A percentile compares a stretch with the other conserved stretches of the same genome.
These are phyloP conservation scores for Diceros bicornis DNA, from an alignment of 2,797 vertebrate species.

Conservation along the genomic window DNA sequence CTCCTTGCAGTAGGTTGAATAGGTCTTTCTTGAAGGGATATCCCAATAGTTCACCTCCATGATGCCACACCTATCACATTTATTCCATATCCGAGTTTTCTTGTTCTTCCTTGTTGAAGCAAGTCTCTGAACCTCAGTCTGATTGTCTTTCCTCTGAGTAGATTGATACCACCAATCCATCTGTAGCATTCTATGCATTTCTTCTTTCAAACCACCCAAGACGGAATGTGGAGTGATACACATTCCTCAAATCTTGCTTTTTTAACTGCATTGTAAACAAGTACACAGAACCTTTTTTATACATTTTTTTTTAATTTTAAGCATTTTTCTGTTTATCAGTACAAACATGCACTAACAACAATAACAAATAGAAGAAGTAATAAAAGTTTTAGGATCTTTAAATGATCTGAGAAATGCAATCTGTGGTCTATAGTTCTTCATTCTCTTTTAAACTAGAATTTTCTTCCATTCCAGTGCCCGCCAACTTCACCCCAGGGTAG, in stretches of 20 bases:
- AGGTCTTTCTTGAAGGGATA: neutral
- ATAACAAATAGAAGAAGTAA: neutral
- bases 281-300: neutral
- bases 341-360: neutral
- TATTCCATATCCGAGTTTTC: neutral
- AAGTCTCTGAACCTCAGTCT: neutral
- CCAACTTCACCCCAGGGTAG: neutral
- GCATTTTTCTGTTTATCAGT: neutral
- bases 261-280: neutral
- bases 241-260: neutral
- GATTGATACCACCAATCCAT: neutral
- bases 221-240: neutral
- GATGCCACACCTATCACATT: neutral
- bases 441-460: neutral
- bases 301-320: neutral
- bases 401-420: neutral
- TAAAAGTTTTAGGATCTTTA: neutral
- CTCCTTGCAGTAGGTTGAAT: accelerated
- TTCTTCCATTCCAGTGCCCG: neutral
- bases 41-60: neutral
- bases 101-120: neutral
- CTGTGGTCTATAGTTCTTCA: neutral
- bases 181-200: neutral
- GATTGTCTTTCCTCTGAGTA: neutral
- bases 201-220: neutral